phyloP scores from a whole-genome alignment of 2,113 vertebrate species.

The Campylomormyrus tamandua region DNA sequence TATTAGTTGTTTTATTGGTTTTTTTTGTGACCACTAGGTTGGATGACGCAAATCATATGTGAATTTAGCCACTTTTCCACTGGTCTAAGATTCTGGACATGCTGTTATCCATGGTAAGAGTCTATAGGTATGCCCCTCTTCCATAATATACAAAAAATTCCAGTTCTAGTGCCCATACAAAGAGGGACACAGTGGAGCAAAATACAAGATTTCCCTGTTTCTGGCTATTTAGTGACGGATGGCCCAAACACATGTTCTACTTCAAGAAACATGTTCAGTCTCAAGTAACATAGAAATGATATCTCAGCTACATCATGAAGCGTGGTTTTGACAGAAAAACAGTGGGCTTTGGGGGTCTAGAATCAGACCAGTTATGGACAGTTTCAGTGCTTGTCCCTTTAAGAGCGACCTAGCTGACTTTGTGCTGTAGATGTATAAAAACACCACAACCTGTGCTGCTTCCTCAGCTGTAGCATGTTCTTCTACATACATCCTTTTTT shows the following conservation, averaged over 20 bases:
- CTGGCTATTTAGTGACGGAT: background rate
- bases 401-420: background rate
- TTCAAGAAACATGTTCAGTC: no score
- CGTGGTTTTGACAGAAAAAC: no score
- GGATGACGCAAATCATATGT: conserved; percentile 16
- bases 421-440: background rate
- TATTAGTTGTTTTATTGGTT: background rate
- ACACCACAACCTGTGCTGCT: background rate
- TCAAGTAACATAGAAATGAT: no score
- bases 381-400: background rate
- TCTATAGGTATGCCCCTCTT: background rate
- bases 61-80: conserved; percentile 19
- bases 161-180: no score
- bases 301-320: no score
- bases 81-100: conserved; percentile 12
- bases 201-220: background rate
- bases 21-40: conserved; percentile 20
- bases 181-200: no score
- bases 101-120: conserved; percentile 22
- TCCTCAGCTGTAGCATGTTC: background rate
- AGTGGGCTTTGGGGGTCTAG: no score
- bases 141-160: background rate
- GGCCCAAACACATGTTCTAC: no score
- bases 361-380: background rate
- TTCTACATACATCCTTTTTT: background rate